Base-by-base conservation (phyloP, 2,113 vertebrate species). In the Hypomesus transpacificus region DNA sequence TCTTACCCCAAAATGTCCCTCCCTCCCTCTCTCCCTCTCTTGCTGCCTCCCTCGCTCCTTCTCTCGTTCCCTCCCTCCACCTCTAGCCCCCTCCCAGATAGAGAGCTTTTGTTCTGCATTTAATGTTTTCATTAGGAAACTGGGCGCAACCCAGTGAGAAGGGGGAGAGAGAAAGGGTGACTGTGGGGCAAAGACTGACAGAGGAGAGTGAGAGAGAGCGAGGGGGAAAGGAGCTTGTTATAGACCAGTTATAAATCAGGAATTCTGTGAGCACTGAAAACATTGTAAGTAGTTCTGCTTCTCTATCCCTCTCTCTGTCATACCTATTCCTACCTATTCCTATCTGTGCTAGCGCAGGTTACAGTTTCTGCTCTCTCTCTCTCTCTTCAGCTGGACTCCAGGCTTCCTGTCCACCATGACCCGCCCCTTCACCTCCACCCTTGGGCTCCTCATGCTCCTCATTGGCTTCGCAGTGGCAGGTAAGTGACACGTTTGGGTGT, bases 91-190 rank as follows among this genome's bases (percentile, higher is more conserved):
- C 77, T 85, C 75, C 64, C 85, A 87, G 56, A 89, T 65, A 76
- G 82, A 70, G 60, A 77, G 77, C 75, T 86, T 87, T 80, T 85
- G 78, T 85, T 76, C 83, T 52, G 70, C 74, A 61, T 78, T 77
- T 80, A 74, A 81, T 84, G 87, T 90, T 89, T 89, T 87, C 84
- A 82, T 84, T 80, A 76, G 86, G 74, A 90, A 86, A 86, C 80
- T 76, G 73, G 78, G 74, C 53, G 24, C 79, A 82, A 83, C 83
- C 66, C 66, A 81, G 73, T 52, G 61, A 56, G 71, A 80, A 71
- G 66, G 34, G 22, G 17, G 70, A 52, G 61, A 58, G 73, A 28
- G 39, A 74, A 59, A 65, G 75, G 71, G 80, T 0, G 21, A 75
- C 14, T 50, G 1, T 26, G 60, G 70, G 62, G n/a, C 56, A 75